These are phyloP conservation scores for Phocoena sinus DNA, from an alignment of 2,113 vertebrate species.

Conservation along the genomic window DNA sequence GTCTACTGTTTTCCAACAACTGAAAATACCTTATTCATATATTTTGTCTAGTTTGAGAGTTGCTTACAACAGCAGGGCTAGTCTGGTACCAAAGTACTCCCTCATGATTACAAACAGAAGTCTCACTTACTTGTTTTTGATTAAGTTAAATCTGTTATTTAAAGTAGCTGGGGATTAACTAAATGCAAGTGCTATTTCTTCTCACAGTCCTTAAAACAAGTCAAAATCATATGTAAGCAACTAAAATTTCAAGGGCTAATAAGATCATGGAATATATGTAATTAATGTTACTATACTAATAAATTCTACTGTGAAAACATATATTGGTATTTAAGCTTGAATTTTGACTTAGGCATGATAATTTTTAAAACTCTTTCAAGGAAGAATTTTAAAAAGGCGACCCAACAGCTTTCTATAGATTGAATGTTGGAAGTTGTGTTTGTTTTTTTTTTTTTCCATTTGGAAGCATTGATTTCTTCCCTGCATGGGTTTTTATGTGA, in stretches of 20 bases:
- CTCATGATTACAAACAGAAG: not conserved
- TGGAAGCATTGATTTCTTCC: slow-evolving; percentile 62
- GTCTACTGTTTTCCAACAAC: not conserved
- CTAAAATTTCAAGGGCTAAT: not conserved
- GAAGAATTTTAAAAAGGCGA: slow-evolving; percentile 45
- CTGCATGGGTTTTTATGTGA: slow-evolving; percentile 2
- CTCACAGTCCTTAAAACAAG: not conserved
- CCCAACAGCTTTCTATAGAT: not conserved
- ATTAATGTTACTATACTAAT: not conserved
- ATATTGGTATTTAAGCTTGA: slow-evolving; percentile 40
- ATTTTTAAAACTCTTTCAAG: slow-evolving; percentile 40
- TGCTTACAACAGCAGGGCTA: not conserved
- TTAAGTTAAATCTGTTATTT: not conserved
- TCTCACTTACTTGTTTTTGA: not conserved
- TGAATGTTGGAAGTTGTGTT: slow-evolving; percentile 22
- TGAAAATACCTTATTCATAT: not conserved
- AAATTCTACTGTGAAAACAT: not conserved
- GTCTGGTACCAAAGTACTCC: not conserved
- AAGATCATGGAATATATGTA: slow-evolving; percentile 3
- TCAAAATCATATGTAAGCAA: not conserved
- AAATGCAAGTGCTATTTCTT: not conserved
- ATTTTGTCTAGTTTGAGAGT: slow-evolving; percentile 8
- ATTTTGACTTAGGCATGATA: slow-evolving; percentile 43
- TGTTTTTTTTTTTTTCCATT: not conserved
- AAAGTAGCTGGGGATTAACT: not conserved